Conservation (phyloP, 2,888 invertebrate species). For the Leucophenga maculata region DNA sequence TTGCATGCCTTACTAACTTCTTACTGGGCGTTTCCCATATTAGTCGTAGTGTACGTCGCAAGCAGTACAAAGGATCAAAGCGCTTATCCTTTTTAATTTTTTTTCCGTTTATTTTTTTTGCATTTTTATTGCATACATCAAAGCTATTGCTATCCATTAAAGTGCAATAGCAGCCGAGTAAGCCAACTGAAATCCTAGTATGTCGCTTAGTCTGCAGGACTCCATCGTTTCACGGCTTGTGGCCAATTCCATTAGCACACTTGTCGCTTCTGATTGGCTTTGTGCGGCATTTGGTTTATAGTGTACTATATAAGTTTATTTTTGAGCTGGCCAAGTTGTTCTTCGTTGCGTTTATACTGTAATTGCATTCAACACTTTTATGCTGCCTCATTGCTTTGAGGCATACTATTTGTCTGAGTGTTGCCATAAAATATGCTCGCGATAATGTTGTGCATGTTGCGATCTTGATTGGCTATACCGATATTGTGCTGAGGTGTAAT, state of each 20-base stretch:
- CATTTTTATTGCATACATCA: conserved; percentile 6
- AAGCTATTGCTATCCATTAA: not conserved
- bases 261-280: conserved; percentile 15
- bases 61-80: not conserved
- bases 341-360: too few species aligned
- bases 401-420: not conserved
- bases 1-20: not conserved
- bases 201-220: not conserved
- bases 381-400: not conserved
- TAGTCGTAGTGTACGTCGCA: not conserved
- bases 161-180: not conserved
- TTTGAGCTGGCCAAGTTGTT: too few species aligned
- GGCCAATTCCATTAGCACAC: conserved; percentile 15
- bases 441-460: not conserved
- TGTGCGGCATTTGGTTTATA: not conserved
- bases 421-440: conserved; percentile 4
- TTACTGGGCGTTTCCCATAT: conserved; percentile 4
- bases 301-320: too few species aligned
- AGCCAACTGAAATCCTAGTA: not conserved
- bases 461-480: too few species aligned
- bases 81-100: not conserved
- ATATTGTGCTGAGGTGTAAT: too few species aligned
- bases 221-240: not conserved
- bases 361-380: not conserved
- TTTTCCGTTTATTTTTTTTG: not conserved